These are phyloP conservation scores for Lethrus apterus DNA, from an alignment of 1,140 invertebrate genomes.

Conservation along the genomic window DNA sequence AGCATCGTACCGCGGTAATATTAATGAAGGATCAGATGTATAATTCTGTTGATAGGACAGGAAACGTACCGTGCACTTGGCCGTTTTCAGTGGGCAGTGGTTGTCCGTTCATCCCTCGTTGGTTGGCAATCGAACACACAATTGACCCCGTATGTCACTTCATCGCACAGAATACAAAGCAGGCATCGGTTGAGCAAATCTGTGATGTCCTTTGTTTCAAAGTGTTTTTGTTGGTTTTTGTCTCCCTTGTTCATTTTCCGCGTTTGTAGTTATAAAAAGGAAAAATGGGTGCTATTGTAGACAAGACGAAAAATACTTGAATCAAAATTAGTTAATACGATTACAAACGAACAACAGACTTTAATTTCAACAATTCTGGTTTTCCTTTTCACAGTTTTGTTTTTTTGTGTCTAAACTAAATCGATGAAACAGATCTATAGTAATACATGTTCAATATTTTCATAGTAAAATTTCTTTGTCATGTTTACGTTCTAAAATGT, in stretches of 20 bases:
- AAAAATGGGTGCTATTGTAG: slow-evolving; percentile 7
- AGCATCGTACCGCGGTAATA: background rate
- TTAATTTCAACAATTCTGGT: too few relatives aligned
- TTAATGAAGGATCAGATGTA: too few relatives aligned
- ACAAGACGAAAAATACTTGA: slow-evolving; percentile 9
- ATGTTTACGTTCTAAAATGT: too few relatives aligned
- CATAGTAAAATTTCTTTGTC: too few relatives aligned
- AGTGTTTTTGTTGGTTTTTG: slow-evolving; percentile 22
- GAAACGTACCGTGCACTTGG: background rate
- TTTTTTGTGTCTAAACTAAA: too few relatives aligned
- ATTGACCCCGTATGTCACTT: slow-evolving; percentile 25
- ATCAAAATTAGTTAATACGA: too few relatives aligned
- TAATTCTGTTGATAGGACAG: slow-evolving; percentile 5
- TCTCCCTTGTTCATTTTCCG: slow-evolving; percentile 21
- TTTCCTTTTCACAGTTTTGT: too few relatives aligned
- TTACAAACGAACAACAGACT: too few relatives aligned
- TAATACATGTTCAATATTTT: too few relatives aligned
- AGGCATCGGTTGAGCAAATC: slow-evolving; percentile 18
- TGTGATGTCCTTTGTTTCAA: slow-evolving; percentile 24
- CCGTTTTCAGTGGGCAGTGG: slow-evolving; percentile 9
- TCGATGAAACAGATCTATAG: too few relatives aligned
- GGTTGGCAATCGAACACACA: slow-evolving; percentile 18
- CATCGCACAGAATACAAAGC: slow-evolving; percentile 25
- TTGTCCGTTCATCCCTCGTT: slow-evolving; percentile 14
- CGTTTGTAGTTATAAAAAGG: slow-evolving; percentile 17